Base-by-base conservation (phyloP, 2,888 invertebrate species). In the Morinoia aosen region DNA sequence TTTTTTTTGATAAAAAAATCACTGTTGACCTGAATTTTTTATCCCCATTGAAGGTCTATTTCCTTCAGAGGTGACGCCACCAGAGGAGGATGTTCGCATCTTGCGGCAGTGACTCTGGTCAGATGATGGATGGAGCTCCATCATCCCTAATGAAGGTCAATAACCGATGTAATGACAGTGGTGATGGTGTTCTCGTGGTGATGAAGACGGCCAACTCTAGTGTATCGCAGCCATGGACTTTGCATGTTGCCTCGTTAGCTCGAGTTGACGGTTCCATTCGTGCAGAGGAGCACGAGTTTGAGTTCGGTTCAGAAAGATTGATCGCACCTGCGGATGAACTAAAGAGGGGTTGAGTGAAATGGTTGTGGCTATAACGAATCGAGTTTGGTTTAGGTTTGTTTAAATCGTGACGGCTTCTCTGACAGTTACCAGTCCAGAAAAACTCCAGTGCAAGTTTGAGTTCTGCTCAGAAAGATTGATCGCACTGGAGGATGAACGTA, bases 91-190 rank as follows among this genome's bases (percentile, higher is more conserved):
- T 12, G 90, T 39, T 90, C 40, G 90, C 14, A 90, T 39, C 40
- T 90, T 40, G 90, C 90, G 39, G 90, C 90, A 39, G 48, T 48
- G 90, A 90, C 48, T 39, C 48, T 48, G 90, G 90, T 90, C 40
- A 48, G 39, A 90, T 90, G 90, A 90, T 90, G 90, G 90, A 90
- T 90, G 90, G 48, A 39, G 90, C 90, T 90, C 90, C 90, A 90
- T 90, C 90, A 90, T 90, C 90, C 40, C 90, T 90, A 90, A 90
- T 90, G 90, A 90, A 90, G 90, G 90, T 90, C 90, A 90, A 90
- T 90, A 90, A 90, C 90, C 90, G 90, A 90, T 90, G 90, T 90
- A 90, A 90, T 90, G 90, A 90, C 14, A 48, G 90, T 90, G 48
- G 90, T 48, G 39, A 90, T 90, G 90, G 40, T 90, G 76, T 76